These are phyloP conservation scores for Lycia hirtaria DNA, from an alignment of 2,888 invertebrate species.

Conservation along the genomic window DNA sequence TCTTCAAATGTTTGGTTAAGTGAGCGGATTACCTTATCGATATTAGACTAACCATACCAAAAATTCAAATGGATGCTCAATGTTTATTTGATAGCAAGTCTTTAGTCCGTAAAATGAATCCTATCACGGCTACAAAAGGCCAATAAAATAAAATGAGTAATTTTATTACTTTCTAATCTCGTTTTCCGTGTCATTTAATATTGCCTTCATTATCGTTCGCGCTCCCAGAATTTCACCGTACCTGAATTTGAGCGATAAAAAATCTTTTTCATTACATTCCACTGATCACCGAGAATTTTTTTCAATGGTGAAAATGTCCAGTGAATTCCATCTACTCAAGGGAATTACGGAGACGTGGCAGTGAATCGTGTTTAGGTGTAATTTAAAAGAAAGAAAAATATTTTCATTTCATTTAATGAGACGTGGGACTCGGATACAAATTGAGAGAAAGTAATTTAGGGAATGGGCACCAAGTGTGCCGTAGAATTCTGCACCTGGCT, in stretches of 20 bases:
- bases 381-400: slow-evolving; percentile 41
- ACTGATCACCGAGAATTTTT: slow-evolving; percentile 13
- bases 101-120: slow-evolving; percentile 6
- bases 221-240: slow-evolving; percentile 41
- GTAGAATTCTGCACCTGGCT: slow-evolving; percentile 50
- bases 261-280: slow-evolving; percentile 23
- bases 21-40: too few species aligned
- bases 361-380: slow-evolving; percentile 27
- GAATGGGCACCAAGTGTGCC: slow-evolving; percentile 52
- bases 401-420: slow-evolving; percentile 48
- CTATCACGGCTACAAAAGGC: slow-evolving; percentile 6
- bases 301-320: slow-evolving; percentile 26
- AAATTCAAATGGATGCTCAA: not conserved
- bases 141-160: slow-evolving; percentile 39
- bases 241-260: slow-evolving; percentile 27
- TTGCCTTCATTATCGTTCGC: slow-evolving; percentile 50
- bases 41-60: too few species aligned
- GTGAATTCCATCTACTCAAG: slow-evolving; percentile 21
- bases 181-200: slow-evolving; percentile 51
- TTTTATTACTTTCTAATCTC: slow-evolving; percentile 52
- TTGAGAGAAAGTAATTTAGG: slow-evolving; percentile 55
- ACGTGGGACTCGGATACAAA: slow-evolving; percentile 47
- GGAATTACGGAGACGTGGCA: slow-evolving; percentile 26
- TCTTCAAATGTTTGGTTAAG: too few species aligned
- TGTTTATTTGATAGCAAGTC: not conserved